Evolutionary conservation across 2,113 vertebrate species (phyloP), one percentile per base, ranked within the genome.

Genomic region (Erpornis zantholeuca): DNA sequence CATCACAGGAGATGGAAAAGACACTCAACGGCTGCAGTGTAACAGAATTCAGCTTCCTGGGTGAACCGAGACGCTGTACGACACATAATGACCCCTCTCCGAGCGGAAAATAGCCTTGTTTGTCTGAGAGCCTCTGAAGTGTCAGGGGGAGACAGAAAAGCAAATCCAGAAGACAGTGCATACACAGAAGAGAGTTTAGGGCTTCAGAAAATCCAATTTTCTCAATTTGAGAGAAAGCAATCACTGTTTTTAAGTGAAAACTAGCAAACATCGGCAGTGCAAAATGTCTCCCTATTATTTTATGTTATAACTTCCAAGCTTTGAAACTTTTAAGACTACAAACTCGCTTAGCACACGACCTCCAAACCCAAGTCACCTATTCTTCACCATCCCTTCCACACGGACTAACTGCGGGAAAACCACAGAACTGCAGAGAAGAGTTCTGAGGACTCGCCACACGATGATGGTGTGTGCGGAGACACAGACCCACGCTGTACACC

Each of bases 221-320:
- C 47, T 54, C 42, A 33, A 9, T 11, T 2, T 44, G 29, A 40
- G 15, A 59, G 7, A 56, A 66, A 73, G 2, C 11, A 64, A 23
- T 31, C 23, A 29, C 14, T 28, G 24, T 35, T 78, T 23, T n/a
- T 0, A 33, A 72, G 6, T 19, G 29, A 35, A 38, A 79, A 35
- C 15, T 57, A n/a, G 44, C 20, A 71, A 40, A 31, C 11, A 54
- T 2, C 2, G 0, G 2, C 3, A 42, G 4, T 2, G 5, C 35
- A 59, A 53, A 12, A 33, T 1, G 8, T 2, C 23, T n/a, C 24
- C 6, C n/a, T 40, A 0, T 22, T 31, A n/a, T 56, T 53, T 60
- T 8, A 47, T 4, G 2, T 10, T 27, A 1, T 5, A 76, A 16
- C 10, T 29, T 50, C 27, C 10, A 52, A 25, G 9, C 52, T 33